Evolutionary conservation across 2,797 vertebrate genomes (phyloP), one percentile per base, ranked within the genome.

Genomic region (Podargus strigoides): DNA sequence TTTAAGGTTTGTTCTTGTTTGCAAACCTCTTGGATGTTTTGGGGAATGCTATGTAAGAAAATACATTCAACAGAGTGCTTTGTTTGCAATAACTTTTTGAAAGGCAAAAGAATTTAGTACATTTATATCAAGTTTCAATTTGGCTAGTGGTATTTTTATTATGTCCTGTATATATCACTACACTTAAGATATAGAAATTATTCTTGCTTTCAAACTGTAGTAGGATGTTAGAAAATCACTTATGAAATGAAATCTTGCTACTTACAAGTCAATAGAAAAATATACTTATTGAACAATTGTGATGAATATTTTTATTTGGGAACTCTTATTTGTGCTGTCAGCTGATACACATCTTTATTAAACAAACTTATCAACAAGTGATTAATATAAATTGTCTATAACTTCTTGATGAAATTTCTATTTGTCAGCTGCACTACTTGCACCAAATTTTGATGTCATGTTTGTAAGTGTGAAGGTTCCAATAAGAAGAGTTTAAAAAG

Each of bases 51-150:
- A 7, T 50, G 14, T 41, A 49, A 60, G 20, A 59, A 89, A 86
- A 74, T 21, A 1, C 4, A 26, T n/a, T 67, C 12, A n/a, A 50
- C 5, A 15, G 3, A 55, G 41, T 14, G 2, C 1, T 59, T 64
- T 76, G 11, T 63, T 68, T 72, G 5, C 9, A 63, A 12, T 36
- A 64, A 36, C 4, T 59, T 41, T 63, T 74, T 49, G 28, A 18
- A 88, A 66, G 17, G 7, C 10, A 63, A 52, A 39, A 81, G 0
- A 46, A 46, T 55, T 64, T 49, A 55, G 2, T 60, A 42, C 3
- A 23, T 60, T 63, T 50, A 53, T 46, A 37, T 10, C 4, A 75
- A 9, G 6, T 32, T 77, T 72, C 5, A 63, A 7, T 49, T 34
- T 30, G 2, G 5, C 58, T 47, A 32, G 12, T 34, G 8, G 12